phyloP scores from a whole-genome alignment of 2,888 invertebrate genomes.

The Synergus itoensis region DNA sequence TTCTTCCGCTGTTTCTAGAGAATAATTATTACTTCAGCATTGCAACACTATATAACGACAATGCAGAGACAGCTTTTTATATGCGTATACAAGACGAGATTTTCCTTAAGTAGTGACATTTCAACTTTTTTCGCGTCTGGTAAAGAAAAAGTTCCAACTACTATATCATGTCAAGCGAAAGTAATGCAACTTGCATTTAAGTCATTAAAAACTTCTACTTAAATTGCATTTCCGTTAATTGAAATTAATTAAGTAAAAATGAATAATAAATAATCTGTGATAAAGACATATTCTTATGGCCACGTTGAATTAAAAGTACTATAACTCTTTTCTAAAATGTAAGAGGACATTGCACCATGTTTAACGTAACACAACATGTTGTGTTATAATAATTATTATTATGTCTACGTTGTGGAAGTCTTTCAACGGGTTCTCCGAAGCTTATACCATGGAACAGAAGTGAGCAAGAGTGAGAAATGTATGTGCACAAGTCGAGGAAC shows the following conservation, averaged over 20 bases:
- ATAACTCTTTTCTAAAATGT: neutral
- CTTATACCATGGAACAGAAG: constrained; percentile 21
- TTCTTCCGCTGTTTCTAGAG: neutral
- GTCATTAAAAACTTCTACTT: neutral
- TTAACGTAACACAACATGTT: neutral
- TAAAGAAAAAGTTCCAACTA: neutral
- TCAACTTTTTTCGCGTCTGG: too few species aligned
- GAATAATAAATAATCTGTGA: neutral
- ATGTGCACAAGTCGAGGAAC: neutral
- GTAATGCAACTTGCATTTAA: neutral
- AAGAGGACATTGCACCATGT: neutral
- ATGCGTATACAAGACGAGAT: neutral
- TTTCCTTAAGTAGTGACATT: neutral
- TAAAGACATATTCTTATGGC: neutral
- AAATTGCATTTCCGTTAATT: neutral
- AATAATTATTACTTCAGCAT: neutral
- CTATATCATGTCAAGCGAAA: neutral
- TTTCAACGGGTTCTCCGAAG: constrained; percentile 12
- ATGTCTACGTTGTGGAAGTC: constrained; percentile 25
- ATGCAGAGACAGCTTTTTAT: too few species aligned
- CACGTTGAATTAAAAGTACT: too few species aligned
- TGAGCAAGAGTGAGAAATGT: neutral
- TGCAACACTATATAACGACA: constrained; percentile 7
- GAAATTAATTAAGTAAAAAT: neutral
- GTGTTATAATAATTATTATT: constrained; percentile 11